These are phyloP conservation scores for Pipistrellus nathusii DNA, from an alignment of 2,797 vertebrate genomes.

Conservation along the genomic window DNA sequence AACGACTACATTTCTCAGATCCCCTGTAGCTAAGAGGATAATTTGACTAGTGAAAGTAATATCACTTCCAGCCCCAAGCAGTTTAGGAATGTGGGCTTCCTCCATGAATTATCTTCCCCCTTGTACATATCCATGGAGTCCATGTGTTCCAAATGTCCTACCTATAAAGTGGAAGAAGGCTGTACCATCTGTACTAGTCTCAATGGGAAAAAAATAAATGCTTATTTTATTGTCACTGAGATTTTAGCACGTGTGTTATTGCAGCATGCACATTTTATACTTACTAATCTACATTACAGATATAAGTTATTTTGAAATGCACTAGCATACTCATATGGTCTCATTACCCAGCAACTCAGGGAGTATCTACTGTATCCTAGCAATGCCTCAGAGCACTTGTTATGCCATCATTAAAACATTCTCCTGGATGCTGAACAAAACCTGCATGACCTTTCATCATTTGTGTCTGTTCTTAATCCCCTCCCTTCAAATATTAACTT, in stretches of 20 bases:
- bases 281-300: background rate
- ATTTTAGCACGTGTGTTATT: background rate
- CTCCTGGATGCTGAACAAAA: background rate
- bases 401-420: background rate
- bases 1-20: background rate
- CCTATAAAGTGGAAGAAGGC: constrained; percentile 2
- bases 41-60: background rate
- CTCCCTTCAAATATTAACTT: constrained; percentile 15
- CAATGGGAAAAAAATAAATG: background rate
- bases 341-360: background rate
- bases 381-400: constrained; percentile 11
- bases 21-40: background rate
- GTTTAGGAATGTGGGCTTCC: background rate
- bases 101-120: background rate
- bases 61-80: background rate
- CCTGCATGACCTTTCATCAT: background rate
- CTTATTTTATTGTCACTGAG: background rate
- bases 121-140: background rate
- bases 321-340: background rate
- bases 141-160: background rate
- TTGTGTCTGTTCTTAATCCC: constrained; percentile 4
- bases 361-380: background rate
- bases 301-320: constrained; percentile 4
- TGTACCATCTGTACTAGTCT: background rate
- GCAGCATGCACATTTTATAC: background rate